Evolutionary conservation across 1,140 invertebrate genomes (phyloP), one percentile per base, ranked within the genome.

Genomic region (Cyclargus thomasi): DNA sequence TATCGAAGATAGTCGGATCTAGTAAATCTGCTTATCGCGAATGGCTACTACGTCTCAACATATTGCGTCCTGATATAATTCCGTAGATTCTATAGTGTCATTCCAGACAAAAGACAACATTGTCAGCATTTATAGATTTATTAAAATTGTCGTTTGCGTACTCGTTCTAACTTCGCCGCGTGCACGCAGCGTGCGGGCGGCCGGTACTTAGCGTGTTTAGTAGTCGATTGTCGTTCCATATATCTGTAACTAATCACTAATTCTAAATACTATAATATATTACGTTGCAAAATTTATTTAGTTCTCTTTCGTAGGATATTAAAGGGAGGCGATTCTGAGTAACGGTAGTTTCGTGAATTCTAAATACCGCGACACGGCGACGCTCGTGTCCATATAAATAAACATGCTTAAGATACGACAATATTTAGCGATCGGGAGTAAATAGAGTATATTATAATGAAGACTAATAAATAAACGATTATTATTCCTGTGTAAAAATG

Each of bases 401-500:
- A 76, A 85, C 75, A 81, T 88, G 85, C 87, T 87, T 90, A 79
- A 85, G 86, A 86, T 83, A 83, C 81, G 87, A 90, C 87, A 90
- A 90, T 90, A 90, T 90, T 86, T 88, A 90, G 84, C 86, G 78
- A 82, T 84, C 72, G 78, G 69, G 75, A 82, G 78, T 85, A 86
- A 84, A 86, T 90, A 90, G 79, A 85, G 68, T 90, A 87, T 88
- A 83, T 86, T 80, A 83, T 81, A 74, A 81, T 79, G 80, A 86
- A 85, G 80, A 88, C 82, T 85, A 86, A 18, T 20, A 81, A 82
- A 86, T 23, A 70, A 85, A 90, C 83, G 86, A 85, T 86, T 88
- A 90, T 87, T 82, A 86, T 86, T 81, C 83, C 83, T 87, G 81
- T 90, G 85, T 90, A 90, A 90, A 90, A 90, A 88, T 90, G 86